phyloP scores from a whole-genome alignment of 2,797 vertebrate genomes.

The Gambusia yucatana region DNA sequence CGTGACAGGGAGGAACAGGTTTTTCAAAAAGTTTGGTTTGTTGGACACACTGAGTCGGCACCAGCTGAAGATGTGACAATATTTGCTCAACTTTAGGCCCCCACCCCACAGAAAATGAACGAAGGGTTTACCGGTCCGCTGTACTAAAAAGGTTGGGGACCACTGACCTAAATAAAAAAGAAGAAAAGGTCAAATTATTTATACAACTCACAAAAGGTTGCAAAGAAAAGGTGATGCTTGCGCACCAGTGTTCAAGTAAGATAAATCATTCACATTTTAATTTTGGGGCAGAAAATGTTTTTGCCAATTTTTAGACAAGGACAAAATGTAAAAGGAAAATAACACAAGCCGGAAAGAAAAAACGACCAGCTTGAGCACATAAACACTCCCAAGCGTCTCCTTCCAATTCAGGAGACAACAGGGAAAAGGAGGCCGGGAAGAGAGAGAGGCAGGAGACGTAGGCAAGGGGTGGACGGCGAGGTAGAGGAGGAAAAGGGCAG shows the following conservation, averaged over 20 bases:
- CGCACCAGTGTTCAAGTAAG: background rate
- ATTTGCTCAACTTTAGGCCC: no score
- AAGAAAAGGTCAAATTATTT: background rate
- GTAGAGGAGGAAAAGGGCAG: conserved; percentile 54
- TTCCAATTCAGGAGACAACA: conserved; percentile 16
- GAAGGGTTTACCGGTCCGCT: no score
- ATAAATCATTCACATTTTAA: background rate
- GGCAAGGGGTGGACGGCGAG: conserved; percentile 42
- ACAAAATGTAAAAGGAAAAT: background rate
- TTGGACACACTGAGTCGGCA: no score
- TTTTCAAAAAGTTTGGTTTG: no score
- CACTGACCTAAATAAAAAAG: no score
- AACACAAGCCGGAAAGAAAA: background rate
- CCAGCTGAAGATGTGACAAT: no score
- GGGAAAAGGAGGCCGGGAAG: background rate
- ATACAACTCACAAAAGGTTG: background rate
- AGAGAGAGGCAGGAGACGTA: conserved; percentile 8
- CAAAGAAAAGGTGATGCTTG: background rate
- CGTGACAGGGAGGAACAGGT: no score
- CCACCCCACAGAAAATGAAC: no score
- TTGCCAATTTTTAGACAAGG: background rate
- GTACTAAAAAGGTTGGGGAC: no score
- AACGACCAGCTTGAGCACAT: conserved; percentile 9
- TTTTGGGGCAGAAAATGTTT: background rate
- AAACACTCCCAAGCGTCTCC: conserved; percentile 2